A percentile compares a stretch with the other conserved stretches of the same genome.
phyloP scores from a whole-genome alignment of 2,113 vertebrate genomes.

The Amphiprion percula region DNA sequence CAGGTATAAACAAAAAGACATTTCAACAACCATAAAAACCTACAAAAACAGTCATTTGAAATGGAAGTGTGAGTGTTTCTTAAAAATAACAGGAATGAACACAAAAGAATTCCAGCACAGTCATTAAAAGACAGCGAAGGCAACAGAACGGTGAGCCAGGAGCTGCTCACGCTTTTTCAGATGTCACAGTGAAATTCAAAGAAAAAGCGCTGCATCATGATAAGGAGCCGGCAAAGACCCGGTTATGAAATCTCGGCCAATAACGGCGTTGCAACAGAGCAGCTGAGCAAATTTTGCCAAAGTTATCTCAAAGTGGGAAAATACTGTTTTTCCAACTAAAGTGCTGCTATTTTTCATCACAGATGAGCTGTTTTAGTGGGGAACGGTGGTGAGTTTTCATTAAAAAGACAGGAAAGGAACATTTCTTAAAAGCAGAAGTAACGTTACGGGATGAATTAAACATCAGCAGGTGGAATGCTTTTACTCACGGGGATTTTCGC shows the following conservation, averaged over 20 bases:
- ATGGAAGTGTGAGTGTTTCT: slow-evolving; percentile 13
- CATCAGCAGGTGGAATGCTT: too few species aligned
- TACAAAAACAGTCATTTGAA: slow-evolving; percentile 15
- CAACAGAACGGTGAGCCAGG: slow-evolving; percentile 16
- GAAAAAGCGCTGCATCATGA: background rate
- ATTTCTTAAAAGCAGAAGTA: too few species aligned
- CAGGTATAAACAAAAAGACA: slow-evolving; percentile 8
- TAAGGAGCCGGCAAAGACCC: background rate
- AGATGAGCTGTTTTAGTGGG: background rate
- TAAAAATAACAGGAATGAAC: slow-evolving; percentile 36
- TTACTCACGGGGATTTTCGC: too few species aligned
- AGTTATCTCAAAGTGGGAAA: slow-evolving; percentile 15
- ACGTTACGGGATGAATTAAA: too few species aligned
- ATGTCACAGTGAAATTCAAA: background rate
- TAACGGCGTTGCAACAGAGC: background rate
- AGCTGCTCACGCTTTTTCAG: background rate
- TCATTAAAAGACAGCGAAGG: slow-evolving; percentile 21
- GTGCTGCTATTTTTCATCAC: slow-evolving; percentile 29
- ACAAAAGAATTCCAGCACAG: background rate
- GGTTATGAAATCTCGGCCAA: slow-evolving; percentile 32
- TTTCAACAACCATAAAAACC: slow-evolving; percentile 13
- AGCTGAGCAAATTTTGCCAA: slow-evolving; percentile 14
- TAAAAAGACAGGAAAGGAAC: too few species aligned
- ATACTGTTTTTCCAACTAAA: slow-evolving; percentile 25
- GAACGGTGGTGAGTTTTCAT: too few species aligned